Evolutionary conservation across 2,113 vertebrate genomes (phyloP).

Genomic region (Gulo gulo): DNA sequence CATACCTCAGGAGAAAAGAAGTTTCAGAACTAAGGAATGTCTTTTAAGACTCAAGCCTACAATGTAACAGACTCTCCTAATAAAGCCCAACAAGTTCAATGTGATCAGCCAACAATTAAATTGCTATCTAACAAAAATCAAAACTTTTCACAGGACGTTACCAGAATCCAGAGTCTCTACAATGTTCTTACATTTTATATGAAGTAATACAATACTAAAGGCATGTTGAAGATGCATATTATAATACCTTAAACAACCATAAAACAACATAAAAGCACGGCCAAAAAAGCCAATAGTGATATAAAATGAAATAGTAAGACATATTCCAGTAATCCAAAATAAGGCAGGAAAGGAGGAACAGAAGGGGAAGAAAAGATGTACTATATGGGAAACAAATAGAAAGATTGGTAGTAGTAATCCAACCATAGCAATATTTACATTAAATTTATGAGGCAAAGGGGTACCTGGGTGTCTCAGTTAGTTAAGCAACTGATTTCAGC

Average conservation of each 20-base stretch:
- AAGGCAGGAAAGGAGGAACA: neutral
- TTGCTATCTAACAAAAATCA: neutral
- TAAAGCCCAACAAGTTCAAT: neutral
- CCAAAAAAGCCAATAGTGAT: neutral
- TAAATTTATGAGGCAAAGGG: neutral
- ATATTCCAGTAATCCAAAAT: neutral
- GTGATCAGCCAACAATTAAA: neutral
- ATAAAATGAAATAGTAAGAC: neutral
- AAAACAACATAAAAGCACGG: neutral
- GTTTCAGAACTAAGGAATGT: neutral
- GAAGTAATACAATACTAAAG: neutral
- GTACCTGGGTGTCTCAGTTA: neutral
- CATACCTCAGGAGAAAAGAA: neutral
- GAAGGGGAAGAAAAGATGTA: neutral
- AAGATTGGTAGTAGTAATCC: neutral
- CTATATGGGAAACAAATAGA: neutral
- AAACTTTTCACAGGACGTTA: neutral
- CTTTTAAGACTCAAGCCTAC: neutral
- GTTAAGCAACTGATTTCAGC: neutral
- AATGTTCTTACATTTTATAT: neutral
- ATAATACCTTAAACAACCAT: neutral
- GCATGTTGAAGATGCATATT: neutral
- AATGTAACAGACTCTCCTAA: neutral
- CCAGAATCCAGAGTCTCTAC: neutral
- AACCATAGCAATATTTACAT: neutral